Base-by-base conservation (phyloP, 2,888 invertebrate genomes). In the Meganola albula region DNA sequence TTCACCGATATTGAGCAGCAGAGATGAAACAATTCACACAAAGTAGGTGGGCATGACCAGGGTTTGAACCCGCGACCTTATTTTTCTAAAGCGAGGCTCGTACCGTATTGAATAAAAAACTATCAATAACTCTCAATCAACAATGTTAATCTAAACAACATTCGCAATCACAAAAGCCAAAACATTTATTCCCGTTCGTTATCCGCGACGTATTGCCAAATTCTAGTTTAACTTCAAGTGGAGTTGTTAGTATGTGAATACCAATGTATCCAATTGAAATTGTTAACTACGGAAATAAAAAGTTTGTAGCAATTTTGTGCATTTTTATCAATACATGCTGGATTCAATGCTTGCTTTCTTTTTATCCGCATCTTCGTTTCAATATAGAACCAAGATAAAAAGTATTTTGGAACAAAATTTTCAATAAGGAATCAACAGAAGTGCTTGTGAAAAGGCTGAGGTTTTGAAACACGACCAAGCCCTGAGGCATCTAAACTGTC, bases 191-290 rank as follows among this genome's bases (percentile, higher is more conserved):
- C 11, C 5, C 10, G 25, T 46, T 42, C 42, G 36, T 50, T 46
- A 42, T 29, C 31, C 30, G 12, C 23, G 42, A 28, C 38, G 39
- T 37, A 46, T 42, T 48, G 51, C 51, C 48, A 50, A 45, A 48
- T 41, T 27, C 32, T 21, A 29, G 18, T 11, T n/a, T 22, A 12
- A 46, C 26, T 41, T 50, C 21, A 30, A 50, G 38, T 13, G 3
- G 23, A 12, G 30, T 46, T 48, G 42, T 46, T 48, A n/a, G n/a
- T n/a, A n/a, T 50, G 36, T 32, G 35, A 37, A 35, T 23, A 29
- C 36, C 36, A 42, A 42, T 50, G 37, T 33, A 24, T 24, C 32
- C 34, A 25, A 33, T 46, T n/a, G n/a, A n/a, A n/a, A n/a, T n/a
- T n/a, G n/a, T n/a, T n/a, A n/a, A n/a, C n/a, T n/a, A n/a, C n/a